These are phyloP conservation scores for Phoxinus dragarum DNA, from an alignment of 2,797 vertebrate species.

Conservation along the genomic window DNA sequence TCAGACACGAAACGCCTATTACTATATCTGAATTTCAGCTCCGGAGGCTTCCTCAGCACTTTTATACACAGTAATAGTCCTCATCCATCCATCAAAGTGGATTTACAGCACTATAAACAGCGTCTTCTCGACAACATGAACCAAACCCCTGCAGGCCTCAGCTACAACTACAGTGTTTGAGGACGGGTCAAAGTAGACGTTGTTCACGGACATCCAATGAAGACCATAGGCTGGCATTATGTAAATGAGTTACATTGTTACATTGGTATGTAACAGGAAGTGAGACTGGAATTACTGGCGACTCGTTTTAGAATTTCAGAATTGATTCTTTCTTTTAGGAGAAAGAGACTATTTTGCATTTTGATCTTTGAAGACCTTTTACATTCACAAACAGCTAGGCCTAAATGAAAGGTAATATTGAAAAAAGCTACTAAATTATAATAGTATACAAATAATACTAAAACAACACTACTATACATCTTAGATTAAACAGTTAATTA, in stretches of 20 bases:
- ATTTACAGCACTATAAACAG: too few relatives aligned
- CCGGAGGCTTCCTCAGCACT: too few relatives aligned
- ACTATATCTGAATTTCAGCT: neutral
- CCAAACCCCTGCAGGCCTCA: too few relatives aligned
- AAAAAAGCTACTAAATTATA: neutral
- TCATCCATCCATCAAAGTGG: too few relatives aligned
- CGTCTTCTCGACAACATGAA: too few relatives aligned
- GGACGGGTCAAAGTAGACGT: neutral
- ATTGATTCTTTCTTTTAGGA: neutral
- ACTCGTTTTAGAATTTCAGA: neutral
- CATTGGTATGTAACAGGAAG: neutral
- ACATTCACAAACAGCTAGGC: neutral
- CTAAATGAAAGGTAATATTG: neutral
- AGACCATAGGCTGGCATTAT: neutral
- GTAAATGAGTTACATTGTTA: neutral
- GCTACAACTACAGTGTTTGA: neutral
- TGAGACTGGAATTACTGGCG: neutral
- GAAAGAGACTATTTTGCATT: neutral
- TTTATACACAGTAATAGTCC: neutral
- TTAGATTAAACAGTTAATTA: neutral
- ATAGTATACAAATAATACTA: too few relatives aligned
- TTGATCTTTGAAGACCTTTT: neutral
- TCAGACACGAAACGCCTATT: neutral
- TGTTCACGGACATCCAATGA: neutral
- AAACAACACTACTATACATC: neutral